Evolutionary conservation across 2,888 invertebrate species (phyloP).

Genomic region (Hyposoter didymator): DNA sequence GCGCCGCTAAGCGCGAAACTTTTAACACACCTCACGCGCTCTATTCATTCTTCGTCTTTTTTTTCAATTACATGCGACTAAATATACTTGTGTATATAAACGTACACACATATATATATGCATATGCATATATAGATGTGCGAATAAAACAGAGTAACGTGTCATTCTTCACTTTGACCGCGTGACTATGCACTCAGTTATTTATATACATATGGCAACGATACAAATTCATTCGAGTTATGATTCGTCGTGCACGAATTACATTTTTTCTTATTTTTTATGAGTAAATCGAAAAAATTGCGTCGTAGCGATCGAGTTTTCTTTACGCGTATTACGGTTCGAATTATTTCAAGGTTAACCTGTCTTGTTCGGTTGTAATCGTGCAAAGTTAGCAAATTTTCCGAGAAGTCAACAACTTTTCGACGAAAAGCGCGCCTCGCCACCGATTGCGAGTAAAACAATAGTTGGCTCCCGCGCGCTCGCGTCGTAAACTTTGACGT

Average conservation of each 20-base stretch:
- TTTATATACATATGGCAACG: constrained; percentile 39
- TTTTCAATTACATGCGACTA: constrained; percentile 19
- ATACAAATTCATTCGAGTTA: constrained; percentile 36
- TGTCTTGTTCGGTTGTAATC: neutral
- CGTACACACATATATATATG: neutral
- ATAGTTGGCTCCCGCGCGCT: constrained; percentile 24
- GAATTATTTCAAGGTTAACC: neutral
- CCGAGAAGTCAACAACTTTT: neutral
- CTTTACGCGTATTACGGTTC: neutral
- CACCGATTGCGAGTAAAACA: neutral
- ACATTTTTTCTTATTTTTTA: constrained; percentile 26
- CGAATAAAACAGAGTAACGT: constrained; percentile 19
- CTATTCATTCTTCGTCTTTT: constrained; percentile 12
- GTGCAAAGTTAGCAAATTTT: neutral
- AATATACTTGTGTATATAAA: constrained; percentile 14
- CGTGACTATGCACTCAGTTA: constrained; percentile 53
- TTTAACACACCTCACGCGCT: constrained; percentile 11
- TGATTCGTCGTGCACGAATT: constrained; percentile 38
- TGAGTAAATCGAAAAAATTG: constrained; percentile 27
- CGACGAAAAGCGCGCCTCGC: neutral
- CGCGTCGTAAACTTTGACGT: constrained; percentile 15
- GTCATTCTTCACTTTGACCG: constrained; percentile 58
- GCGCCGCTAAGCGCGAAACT: constrained; percentile 26
- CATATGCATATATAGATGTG: neutral
- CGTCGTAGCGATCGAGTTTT: neutral